These are phyloP conservation scores for Meles meles DNA, from an alignment of 2,113 vertebrate species.

Conservation along the genomic window DNA sequence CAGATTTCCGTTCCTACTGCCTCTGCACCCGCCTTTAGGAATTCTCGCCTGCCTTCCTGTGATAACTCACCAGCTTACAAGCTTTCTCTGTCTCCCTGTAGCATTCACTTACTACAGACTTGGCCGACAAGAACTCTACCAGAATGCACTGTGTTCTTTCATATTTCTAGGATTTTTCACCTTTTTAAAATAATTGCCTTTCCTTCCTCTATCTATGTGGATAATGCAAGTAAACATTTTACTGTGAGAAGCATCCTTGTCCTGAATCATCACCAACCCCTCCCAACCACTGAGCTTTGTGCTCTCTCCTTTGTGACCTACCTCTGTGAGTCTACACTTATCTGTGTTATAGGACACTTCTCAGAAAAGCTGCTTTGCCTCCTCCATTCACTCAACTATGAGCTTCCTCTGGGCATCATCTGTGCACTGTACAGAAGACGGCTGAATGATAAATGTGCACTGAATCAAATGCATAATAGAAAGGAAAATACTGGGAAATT, in stretches of 20 bases:
- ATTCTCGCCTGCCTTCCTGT: not conserved
- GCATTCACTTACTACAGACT: not conserved
- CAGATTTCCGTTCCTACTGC: not conserved
- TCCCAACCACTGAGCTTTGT: not conserved
- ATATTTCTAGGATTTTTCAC: not conserved
- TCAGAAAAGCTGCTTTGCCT: not conserved
- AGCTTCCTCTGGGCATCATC: not conserved
- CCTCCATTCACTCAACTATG: not conserved
- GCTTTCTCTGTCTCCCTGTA: not conserved
- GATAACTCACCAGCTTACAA: not conserved
- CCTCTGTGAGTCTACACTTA: not conserved
- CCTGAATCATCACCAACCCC: not conserved
- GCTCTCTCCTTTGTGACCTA: not conserved
- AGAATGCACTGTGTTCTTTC: not conserved
- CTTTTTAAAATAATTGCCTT: not conserved
- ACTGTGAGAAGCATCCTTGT: not conserved
- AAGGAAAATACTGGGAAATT: not conserved
- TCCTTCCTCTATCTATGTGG: not conserved
- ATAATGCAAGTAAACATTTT: not conserved
- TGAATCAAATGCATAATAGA: not conserved
- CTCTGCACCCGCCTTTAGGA: not conserved
- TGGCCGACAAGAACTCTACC: not conserved
- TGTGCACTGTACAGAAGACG: not conserved
- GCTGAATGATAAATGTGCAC: not conserved
- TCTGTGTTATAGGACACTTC: not conserved